Percentiles rank a stretch among this genome's conserved stretches.
These are phyloP conservation scores for Trissolcus japonicus DNA, from an alignment of 2,888 invertebrate genomes.

Conservation along the genomic window DNA sequence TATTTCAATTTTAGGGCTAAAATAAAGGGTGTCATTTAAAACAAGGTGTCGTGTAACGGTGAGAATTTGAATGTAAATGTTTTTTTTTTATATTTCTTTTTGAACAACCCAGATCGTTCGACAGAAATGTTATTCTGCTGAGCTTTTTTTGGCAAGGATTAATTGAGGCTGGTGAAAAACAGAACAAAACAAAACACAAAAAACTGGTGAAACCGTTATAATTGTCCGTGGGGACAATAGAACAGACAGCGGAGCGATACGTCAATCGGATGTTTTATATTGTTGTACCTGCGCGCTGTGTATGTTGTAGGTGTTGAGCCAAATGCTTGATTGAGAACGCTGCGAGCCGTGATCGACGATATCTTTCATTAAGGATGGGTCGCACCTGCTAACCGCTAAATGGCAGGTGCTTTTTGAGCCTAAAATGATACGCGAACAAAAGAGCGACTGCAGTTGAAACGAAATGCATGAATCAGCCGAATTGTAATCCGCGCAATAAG, in stretches of 20 bases:
- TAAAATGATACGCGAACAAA: background rate
- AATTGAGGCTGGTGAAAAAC: constrained; percentile 7
- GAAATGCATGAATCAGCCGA: constrained; percentile 41
- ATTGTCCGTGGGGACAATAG: constrained; percentile 34
- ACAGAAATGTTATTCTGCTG: constrained; percentile 8
- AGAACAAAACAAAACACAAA: background rate
- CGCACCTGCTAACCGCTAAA: constrained; percentile 55
- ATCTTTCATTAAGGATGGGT: constrained; percentile 67
- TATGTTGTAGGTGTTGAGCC: constrained; percentile 35
- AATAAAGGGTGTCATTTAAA: too few relatives aligned
- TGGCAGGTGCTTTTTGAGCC: constrained; percentile 45
- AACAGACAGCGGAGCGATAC: constrained; percentile 40
- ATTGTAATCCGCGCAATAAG: constrained; percentile 15
- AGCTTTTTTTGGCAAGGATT: constrained; percentile 16
- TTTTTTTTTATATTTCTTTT: background rate
- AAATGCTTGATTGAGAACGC: constrained; percentile 39
- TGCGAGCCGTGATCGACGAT: constrained; percentile 68
- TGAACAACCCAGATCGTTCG: background rate
- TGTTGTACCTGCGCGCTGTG: constrained; percentile 15
- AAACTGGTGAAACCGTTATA: constrained; percentile 15
- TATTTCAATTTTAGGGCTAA: too few relatives aligned
- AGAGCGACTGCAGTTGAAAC: constrained; percentile 8
- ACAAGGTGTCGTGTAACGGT: background rate
- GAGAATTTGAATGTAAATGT: background rate
- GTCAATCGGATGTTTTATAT: constrained; percentile 50